Evolutionary conservation across 1,140 invertebrate species (phyloP), one percentile per base, ranked within the genome.

Genomic region (Lerema accius): DNA sequence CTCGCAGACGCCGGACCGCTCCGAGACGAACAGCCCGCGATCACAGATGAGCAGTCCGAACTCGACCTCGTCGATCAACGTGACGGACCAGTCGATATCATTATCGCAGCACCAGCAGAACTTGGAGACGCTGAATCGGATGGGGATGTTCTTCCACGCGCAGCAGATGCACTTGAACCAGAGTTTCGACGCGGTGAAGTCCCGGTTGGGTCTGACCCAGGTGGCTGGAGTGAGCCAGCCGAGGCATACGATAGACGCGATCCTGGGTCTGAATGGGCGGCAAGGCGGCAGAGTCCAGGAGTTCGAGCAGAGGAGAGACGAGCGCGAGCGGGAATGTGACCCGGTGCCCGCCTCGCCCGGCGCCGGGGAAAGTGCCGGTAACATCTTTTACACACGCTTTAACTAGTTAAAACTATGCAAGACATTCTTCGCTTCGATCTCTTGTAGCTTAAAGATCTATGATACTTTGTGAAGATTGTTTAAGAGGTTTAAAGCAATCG

Each of bases 61-160:
- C 49, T 88, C 87, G 0, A 82, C 67, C 1, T 86, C 84, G 0
- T 85, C 86, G 0, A 85, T 87, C 15, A 87, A 89, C 19, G 84
- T 88, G 10, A 81, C 71, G 2, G 74, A 76, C 43, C 74, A 76
- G 48, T 53, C 63, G 0, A 63, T 84, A 28, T 63, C 75, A 0
- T 46, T 89, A 37, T 69, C 78, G 0, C 84, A 86, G 58, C 84
- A 87, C 42, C 87, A 89, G 58, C 85, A 88, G 50, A 89, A 87
- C 37, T 64, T 90, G 51, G 87, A 90, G 63, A 88, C 87, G 14
- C 58, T 90, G 10, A 89, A 89, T 35, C 71, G 88, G 3, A 89
- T 90, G 88, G 88, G 88, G 1, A 88, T 90, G 86, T 89, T 90
- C 63, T 88, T 89, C 61, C 86, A 90, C 65, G 85, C 85, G 49